Conservation (phyloP, 2,797 vertebrate genomes). For the Eurystomus glaucurus region DNA sequence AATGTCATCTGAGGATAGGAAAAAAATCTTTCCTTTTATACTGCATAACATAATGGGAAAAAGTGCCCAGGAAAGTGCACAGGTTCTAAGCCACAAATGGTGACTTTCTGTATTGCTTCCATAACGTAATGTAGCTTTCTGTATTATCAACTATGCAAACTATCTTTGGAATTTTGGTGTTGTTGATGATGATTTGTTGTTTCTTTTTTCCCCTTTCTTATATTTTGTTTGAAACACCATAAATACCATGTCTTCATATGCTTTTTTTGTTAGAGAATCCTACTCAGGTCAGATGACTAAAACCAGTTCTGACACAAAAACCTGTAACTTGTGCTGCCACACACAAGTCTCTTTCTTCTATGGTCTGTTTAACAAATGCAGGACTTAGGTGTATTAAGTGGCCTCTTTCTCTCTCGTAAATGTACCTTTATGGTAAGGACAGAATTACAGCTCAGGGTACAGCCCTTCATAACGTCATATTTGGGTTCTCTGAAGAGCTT, state of each 20-base stretch:
- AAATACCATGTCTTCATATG: rapidly evolving
- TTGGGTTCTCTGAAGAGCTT: background rate
- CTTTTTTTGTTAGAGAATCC: background rate
- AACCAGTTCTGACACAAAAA: background rate
- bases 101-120: background rate
- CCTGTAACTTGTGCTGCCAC: background rate
- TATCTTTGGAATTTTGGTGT: background rate
- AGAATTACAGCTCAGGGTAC: background rate
- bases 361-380: background rate
- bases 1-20: background rate
- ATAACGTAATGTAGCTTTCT: background rate
- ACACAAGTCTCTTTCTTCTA: too few relatives aligned
- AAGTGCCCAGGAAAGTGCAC: background rate
- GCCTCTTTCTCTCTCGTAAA: background rate
- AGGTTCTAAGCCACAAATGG: background rate
- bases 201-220: background rate
- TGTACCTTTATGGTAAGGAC: background rate
- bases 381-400: background rate
- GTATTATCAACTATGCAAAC: background rate
- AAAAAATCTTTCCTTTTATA: background rate
- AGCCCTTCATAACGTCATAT: rapidly evolving
- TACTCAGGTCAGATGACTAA: background rate
- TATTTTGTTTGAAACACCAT: background rate
- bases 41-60: background rate
- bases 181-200: background rate